These are phyloP conservation scores for Peromyscus aztecus DNA, from an alignment of 2,797 vertebrate genomes.

Conservation along the genomic window DNA sequence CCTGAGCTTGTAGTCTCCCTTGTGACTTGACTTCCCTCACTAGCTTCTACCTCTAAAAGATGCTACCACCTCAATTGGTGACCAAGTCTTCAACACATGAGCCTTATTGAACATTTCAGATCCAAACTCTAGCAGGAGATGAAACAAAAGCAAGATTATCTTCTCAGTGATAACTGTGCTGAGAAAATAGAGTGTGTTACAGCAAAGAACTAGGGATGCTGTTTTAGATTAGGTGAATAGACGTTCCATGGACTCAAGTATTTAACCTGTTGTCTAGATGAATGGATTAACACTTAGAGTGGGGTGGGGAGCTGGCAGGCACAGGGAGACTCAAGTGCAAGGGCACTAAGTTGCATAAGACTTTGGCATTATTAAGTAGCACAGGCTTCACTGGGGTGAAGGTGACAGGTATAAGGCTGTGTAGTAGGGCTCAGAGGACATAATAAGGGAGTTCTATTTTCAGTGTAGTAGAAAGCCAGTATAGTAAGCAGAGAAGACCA, in stretches of 20 bases:
- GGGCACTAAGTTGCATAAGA: not conserved
- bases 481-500: not conserved
- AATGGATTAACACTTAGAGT: not conserved
- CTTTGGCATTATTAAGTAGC: not conserved
- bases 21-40: not conserved
- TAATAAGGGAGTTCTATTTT: not conserved
- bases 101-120: not conserved
- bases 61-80: not conserved
- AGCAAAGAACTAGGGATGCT: not conserved
- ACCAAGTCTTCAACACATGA: not conserved
- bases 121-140: not conserved
- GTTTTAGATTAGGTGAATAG: not conserved
- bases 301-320: not conserved
- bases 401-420: not conserved
- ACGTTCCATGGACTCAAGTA: not conserved
- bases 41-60: not conserved
- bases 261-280: not conserved
- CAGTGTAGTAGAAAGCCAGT: not conserved
- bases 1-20: not conserved
- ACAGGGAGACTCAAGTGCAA: not conserved
- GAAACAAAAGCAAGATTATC: constrained; percentile 7
- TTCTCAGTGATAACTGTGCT: not conserved
- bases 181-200: not conserved
- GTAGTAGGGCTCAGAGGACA: not conserved
- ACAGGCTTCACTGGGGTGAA: not conserved